These are phyloP conservation scores for Polydrusus cervinus DNA, from an alignment of 2,888 invertebrate species.

Conservation along the genomic window DNA sequence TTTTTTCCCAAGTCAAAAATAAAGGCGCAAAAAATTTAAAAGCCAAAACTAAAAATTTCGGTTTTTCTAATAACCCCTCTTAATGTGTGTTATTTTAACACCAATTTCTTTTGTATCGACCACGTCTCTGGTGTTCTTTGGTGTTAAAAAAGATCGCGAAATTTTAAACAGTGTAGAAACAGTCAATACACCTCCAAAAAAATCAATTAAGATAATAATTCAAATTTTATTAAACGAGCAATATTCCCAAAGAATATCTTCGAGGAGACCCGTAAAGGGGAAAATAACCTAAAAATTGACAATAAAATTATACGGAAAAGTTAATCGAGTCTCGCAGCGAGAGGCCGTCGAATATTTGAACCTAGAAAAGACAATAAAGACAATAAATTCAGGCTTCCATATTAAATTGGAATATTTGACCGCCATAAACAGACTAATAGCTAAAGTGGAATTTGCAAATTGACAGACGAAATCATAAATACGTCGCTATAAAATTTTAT, in stretches of 20 bases:
- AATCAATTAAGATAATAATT: too few species aligned
- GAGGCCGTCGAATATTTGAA: slow-evolving; percentile 69
- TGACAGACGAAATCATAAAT: slow-evolving; percentile 60
- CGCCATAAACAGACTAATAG: slow-evolving; percentile 69
- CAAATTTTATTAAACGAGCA: slow-evolving; percentile 7
- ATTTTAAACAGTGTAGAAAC: too few species aligned
- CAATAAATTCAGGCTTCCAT: slow-evolving; percentile 68
- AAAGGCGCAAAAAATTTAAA: too few species aligned
- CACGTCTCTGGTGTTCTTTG: too few species aligned
- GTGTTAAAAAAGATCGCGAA: too few species aligned
- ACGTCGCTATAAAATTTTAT: slow-evolving; percentile 41
- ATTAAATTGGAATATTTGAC: slow-evolving; percentile 72
- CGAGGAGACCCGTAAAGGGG: slow-evolving; percentile 19
- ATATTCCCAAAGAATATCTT: slow-evolving; percentile 21
- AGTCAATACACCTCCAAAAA: too few species aligned
- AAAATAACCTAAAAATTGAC: slow-evolving; percentile 65
- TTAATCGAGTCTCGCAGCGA: slow-evolving; percentile 66
- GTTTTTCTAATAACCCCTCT: too few species aligned
- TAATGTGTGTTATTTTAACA: too few species aligned
- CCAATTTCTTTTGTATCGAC: too few species aligned
- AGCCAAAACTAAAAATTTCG: too few species aligned
- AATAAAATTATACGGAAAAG: slow-evolving; percentile 69
- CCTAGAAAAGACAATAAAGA: slow-evolving; percentile 70
- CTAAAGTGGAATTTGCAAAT: slow-evolving; percentile 68
- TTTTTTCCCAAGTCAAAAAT: too few species aligned